Percentiles rank a stretch among this genome's conserved stretches.
Conservation (phyloP, 2,113 vertebrate species). For the Actinemys pallida region DNA sequence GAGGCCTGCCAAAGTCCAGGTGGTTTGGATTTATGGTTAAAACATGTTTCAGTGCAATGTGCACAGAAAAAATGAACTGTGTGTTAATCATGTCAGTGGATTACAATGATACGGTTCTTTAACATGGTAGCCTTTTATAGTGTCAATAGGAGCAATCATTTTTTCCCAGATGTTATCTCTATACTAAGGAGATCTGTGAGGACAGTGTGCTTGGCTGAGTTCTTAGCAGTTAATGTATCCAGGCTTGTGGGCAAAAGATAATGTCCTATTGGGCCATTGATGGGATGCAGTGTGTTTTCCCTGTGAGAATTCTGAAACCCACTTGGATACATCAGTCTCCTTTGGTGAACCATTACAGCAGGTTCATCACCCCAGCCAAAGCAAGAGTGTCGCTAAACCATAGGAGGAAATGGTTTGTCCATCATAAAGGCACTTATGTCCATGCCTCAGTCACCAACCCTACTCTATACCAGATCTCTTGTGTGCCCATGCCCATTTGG, state of each 20-base stretch:
- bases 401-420: not conserved
- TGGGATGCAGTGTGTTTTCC: not conserved
- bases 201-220: not conserved
- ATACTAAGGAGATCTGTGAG: not conserved
- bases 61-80: not conserved
- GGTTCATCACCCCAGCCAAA: not conserved
- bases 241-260: not conserved
- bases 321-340: not conserved
- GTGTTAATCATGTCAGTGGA: not conserved
- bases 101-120: not conserved
- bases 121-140: not conserved
- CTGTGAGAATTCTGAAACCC: not conserved
- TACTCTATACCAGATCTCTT: not conserved
- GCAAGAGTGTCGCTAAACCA: not conserved
- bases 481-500: not conserved
- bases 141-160: not conserved
- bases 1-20: not conserved
- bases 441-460: not conserved
- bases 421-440: conserved; percentile 2
- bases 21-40: not conserved
- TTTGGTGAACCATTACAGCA: not conserved
- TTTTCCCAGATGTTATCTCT: not conserved
- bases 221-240: not conserved
- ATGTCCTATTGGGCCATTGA: not conserved
- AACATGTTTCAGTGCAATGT: not conserved